Base-by-base conservation (phyloP, 1,140 invertebrate species). In the Pseudomyrmex cubaensis region DNA sequence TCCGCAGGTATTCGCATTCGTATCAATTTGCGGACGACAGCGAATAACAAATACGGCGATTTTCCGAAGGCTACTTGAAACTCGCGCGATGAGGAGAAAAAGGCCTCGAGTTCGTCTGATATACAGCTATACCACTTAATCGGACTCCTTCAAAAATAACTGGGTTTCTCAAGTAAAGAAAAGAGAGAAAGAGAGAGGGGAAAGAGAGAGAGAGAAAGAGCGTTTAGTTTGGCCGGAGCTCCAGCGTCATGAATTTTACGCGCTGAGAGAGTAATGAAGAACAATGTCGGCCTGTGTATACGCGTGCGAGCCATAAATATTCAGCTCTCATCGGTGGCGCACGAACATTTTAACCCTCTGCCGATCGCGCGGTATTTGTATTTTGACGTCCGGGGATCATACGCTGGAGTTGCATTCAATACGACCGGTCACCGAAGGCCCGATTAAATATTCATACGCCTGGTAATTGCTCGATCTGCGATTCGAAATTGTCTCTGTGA, bases 381-480 rank as follows among this genome's bases (percentile, higher is more conserved):
- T 80, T 80, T 80, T 72, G 66, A 80, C 76, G 12, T 70, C 12
- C 54, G 8, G 76, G 35, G 54, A 72, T 80, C 72, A 80, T 72
- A 72, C 20, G 44, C 35, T 50, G 66, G 35, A 80, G n/a, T 66
- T 80, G 66, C 66, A 80, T 72, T 35, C 44, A 72, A 54, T 44
- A 80, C 66, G 59, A 80, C 56, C 76, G 66, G n/a, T 70, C 54
- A 66, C 22, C 48, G 50, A 77, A 77, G 54, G 66, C 44, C 4
- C 54, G 66, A 80, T 80, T 80, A 70, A 80, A 80, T 80, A 80
- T 80, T 80, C 76, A 80, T 80, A 80, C 54, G 66, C 44, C 22
- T 50, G 54, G 54, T 80, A 80, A 80, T 80, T 80, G 76, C 44
- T 48, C 66, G 54, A 61, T 70, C 76, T 50, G 54, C 44, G 76